Evolutionary conservation across 2,888 invertebrate genomes (phyloP).

Genomic region (Pristionchus arcanus): DNA sequence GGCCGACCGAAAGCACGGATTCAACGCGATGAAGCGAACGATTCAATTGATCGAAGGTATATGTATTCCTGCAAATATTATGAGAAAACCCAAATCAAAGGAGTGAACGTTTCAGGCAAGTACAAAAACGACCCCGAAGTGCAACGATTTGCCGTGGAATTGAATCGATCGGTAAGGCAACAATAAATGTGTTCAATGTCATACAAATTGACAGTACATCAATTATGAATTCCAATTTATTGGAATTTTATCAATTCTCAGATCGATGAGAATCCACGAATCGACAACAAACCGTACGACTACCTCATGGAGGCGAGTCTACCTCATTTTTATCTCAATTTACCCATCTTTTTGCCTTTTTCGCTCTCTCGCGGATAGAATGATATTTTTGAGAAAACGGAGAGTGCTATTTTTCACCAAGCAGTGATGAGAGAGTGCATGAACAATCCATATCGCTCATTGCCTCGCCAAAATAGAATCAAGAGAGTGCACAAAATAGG

Average conservation of each 20-base stretch:
- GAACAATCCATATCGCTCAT: too few species aligned
- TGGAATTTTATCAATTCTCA: not conserved
- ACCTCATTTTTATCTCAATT: too few species aligned
- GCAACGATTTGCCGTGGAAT: not conserved
- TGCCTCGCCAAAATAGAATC: too few species aligned
- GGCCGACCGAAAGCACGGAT: not conserved
- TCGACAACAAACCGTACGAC: not conserved
- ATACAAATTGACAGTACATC: too few species aligned
- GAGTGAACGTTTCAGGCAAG: not conserved
- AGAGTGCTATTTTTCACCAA: too few species aligned
- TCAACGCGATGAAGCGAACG: not conserved
- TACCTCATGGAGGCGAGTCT: not conserved
- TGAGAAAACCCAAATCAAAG: not conserved
- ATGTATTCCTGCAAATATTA: not conserved
- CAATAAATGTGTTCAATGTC: not conserved
- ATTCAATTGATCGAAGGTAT: not conserved
- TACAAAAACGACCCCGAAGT: conserved; percentile 24
- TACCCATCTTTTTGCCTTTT: too few species aligned
- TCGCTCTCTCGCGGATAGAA: too few species aligned
- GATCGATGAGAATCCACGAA: not conserved
- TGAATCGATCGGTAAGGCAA: not conserved
- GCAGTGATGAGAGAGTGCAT: too few species aligned
- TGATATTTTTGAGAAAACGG: too few species aligned
- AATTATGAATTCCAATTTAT: not conserved
- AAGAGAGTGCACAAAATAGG: too few species aligned